phyloP scores from a whole-genome alignment of 2,797 vertebrate genomes.

The Tiaroga cobitis region DNA sequence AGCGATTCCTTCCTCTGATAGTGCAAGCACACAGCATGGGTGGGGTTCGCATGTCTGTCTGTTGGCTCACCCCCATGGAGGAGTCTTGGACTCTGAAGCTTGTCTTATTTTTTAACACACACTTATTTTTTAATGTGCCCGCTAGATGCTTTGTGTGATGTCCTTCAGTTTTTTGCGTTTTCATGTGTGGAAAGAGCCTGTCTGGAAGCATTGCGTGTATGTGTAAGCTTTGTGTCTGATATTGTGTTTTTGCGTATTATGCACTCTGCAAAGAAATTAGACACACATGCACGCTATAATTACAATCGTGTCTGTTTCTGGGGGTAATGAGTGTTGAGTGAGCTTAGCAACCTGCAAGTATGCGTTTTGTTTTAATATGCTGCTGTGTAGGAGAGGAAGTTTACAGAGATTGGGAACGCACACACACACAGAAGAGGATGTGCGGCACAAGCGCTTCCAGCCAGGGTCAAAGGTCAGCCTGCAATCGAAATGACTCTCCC shows the following conservation, averaged over 20 bases:
- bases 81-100: conserved; percentile 35
- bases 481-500: conserved; percentile 37
- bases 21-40: conserved; percentile 42
- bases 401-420: conserved; percentile 18
- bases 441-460: conserved; percentile 11
- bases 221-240: conserved; percentile 17
- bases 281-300: conserved; percentile 54
- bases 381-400: conserved; percentile 46
- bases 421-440: background rate
- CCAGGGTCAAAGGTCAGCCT: conserved; percentile 45
- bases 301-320: conserved; percentile 56
- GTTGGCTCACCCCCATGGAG: conserved; percentile 21
- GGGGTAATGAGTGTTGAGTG: conserved; percentile 53
- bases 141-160: conserved; percentile 56
- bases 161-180: conserved; percentile 51
- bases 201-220: conserved; percentile 24
- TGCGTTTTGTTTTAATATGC: conserved; percentile 46
- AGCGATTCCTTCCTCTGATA: conserved; percentile 35
- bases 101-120: background rate
- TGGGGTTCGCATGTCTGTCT: conserved; percentile 48
- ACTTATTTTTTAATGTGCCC: conserved; percentile 41
- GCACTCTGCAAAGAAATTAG: conserved; percentile 32
- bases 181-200: conserved; percentile 39
- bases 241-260: conserved; percentile 28
- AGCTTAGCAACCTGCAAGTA: conserved; percentile 55